Conservation (phyloP, 1,140 invertebrate species). For the Diprion similis region DNA sequence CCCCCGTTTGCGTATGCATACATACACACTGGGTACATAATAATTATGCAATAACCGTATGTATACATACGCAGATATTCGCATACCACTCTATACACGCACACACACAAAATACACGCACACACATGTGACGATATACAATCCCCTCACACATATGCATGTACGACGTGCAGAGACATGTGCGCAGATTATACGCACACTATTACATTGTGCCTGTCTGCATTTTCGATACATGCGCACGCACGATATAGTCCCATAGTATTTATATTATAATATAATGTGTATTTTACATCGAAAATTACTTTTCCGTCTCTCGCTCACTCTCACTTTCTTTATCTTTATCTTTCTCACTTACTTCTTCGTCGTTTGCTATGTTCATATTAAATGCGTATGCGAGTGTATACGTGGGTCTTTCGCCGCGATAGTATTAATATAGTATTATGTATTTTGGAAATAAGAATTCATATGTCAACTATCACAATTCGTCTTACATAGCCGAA, state of each 20-base stretch:
- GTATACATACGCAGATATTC: not conserved
- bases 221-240: conserved; percentile 23
- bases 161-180: not conserved
- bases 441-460: no score
- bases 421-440: conserved; percentile 12
- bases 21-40: conserved; percentile 12
- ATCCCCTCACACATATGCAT: not conserved
- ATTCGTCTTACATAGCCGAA: conserved; percentile 28
- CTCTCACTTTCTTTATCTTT: conserved; percentile 26
- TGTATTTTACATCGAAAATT: not conserved
- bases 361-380: not conserved
- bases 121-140: no score
- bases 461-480: conserved; percentile 18
- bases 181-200: no score
- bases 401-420: not conserved
- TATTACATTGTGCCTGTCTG: conserved; percentile 33
- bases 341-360: conserved; percentile 9
- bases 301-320: not conserved
- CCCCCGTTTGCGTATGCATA: conserved; percentile 17
- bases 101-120: no score
- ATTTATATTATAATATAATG: conserved; percentile 35
- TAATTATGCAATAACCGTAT: not conserved
- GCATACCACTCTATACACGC: not conserved
- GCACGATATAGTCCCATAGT: conserved; percentile 42
- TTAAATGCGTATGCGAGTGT: not conserved